A percentile compares a stretch with the other conserved stretches of the same genome.
phyloP scores from a whole-genome alignment of 2,113 vertebrate species.

The Neotoma lepida region DNA sequence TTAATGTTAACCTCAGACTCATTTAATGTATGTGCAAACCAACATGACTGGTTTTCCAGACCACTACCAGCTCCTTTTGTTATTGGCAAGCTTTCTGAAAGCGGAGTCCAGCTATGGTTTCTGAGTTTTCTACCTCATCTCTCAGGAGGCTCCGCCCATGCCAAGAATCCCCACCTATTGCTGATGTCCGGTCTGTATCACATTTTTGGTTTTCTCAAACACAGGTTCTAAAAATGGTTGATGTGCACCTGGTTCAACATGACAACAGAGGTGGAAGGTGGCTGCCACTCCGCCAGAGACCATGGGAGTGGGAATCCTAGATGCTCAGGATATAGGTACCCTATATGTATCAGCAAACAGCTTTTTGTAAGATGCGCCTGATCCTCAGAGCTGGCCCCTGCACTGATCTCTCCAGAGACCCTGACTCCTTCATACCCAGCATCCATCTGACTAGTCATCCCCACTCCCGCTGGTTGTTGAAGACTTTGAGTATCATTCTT shows the following conservation, averaged over 20 bases:
- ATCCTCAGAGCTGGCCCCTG: neutral
- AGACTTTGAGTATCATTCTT: neutral
- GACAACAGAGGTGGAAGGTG: neutral
- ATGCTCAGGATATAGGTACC: accelerated
- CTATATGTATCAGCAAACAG: neutral
- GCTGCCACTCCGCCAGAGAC: neutral
- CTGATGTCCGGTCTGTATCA: neutral
- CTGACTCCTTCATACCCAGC: accelerated
- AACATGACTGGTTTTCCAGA: neutral
- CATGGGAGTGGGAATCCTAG: neutral
- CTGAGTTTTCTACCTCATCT: neutral
- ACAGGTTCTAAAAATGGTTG: neutral
- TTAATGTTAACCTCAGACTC: neutral
- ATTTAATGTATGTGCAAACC: neutral
- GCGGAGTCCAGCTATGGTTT: neutral
- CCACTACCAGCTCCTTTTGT: neutral
- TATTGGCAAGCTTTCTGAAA: neutral
- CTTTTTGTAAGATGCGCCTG: neutral
- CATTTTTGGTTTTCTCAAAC: neutral
- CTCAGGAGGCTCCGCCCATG: neutral
- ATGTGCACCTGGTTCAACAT: neutral
- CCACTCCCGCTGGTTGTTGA: neutral
- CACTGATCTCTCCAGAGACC: neutral
- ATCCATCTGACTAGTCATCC: neutral
- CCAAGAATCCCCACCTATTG: no score